These are phyloP conservation scores for Martes martes DNA, from an alignment of 2,113 vertebrate genomes.

Conservation along the genomic window DNA sequence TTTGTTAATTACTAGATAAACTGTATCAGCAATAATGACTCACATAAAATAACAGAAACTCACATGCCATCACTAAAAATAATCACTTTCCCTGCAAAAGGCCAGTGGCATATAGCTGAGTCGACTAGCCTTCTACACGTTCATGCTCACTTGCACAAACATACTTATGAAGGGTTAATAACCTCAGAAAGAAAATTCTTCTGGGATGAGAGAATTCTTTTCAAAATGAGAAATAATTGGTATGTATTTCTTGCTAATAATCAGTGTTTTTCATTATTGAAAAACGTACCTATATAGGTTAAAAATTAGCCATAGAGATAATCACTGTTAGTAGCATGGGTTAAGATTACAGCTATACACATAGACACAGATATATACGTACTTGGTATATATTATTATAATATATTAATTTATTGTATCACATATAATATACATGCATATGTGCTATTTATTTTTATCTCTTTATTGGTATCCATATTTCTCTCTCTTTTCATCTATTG, in stretches of 20 bases:
- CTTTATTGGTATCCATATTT: neutral
- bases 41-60: constrained; percentile 14
- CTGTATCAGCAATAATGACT: neutral
- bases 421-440: neutral
- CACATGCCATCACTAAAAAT: neutral
- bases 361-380: neutral
- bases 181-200: neutral
- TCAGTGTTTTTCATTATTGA: neutral
- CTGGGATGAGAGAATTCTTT: neutral
- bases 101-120: neutral
- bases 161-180: neutral
- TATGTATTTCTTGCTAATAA: constrained; percentile 16
- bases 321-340: neutral
- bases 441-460: neutral
- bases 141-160: neutral
- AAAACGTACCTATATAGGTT: neutral
- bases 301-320: neutral
- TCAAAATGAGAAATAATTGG: neutral
- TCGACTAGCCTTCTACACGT: neutral
- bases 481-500: neutral
- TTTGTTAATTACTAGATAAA: neutral
- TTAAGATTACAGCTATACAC: neutral
- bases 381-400: neutral
- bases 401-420: neutral
- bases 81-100: neutral